These are phyloP conservation scores for Homarus gammarus DNA, from an alignment of 2,888 invertebrate genomes.

Conservation along the genomic window DNA sequence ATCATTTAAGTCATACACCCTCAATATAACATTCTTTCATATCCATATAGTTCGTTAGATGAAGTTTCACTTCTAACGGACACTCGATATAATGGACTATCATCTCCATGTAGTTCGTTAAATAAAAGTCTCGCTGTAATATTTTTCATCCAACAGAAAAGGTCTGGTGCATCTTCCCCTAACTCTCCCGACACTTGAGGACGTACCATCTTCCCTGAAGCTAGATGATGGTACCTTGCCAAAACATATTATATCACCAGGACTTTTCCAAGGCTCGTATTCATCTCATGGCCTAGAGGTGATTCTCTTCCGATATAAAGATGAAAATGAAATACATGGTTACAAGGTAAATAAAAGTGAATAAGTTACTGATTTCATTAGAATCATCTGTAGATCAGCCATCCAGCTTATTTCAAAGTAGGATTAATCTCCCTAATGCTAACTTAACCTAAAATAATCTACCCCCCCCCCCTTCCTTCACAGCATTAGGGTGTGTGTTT, in stretches of 20 bases:
- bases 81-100: no score
- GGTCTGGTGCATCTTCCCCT: slow-evolving; percentile 34
- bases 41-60: no score
- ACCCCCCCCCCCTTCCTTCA: no score
- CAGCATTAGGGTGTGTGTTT: no score
- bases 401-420: no score
- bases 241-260: slow-evolving; percentile 47
- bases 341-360: slow-evolving; percentile 30
- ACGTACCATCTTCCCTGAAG: slow-evolving; percentile 24
- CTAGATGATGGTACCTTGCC: slow-evolving; percentile 39
- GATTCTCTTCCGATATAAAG: slow-evolving; percentile 56
- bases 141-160: slow-evolving; percentile 6
- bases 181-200: slow-evolving; percentile 7
- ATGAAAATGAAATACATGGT: slow-evolving; percentile 63
- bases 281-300: slow-evolving; percentile 43
- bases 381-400: no score
- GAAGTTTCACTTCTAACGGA: no score
- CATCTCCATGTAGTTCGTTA: neutral
- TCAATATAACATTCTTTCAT: neutral
- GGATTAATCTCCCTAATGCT: no score
- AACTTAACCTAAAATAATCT: no score
- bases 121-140: no score
- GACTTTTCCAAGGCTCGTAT: slow-evolving; percentile 49
- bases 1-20: no score
- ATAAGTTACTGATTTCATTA: no score